These are phyloP conservation scores for Chitala chitala DNA, from an alignment of 2,113 vertebrate genomes.

Conservation along the genomic window DNA sequence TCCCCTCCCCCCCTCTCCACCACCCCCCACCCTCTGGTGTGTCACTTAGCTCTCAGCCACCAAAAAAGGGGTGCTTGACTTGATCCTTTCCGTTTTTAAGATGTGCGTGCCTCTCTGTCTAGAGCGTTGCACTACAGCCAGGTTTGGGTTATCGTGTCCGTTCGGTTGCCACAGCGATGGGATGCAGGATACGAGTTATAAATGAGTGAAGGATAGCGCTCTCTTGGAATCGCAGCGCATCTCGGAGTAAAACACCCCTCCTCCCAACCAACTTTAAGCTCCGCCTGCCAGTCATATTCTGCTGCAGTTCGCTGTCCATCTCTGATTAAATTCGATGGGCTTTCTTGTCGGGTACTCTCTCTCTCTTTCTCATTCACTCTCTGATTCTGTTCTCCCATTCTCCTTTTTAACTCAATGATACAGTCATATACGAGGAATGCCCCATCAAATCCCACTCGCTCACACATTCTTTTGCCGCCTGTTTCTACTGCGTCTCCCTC, in stretches of 20 bases:
- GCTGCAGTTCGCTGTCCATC: conserved; percentile 26
- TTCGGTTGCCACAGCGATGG: conserved; percentile 42
- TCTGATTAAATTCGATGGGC: conserved; percentile 29
- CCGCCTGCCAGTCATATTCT: conserved; percentile 19
- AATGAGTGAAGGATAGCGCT: conserved; percentile 1
- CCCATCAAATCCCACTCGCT: conserved; percentile 14
- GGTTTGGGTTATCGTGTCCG: conserved; percentile 34
- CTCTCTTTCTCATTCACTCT: not conserved
- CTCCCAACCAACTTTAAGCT: not conserved
- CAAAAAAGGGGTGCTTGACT: not conserved
- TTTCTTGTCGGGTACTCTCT: not conserved
- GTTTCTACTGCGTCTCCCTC: not conserved
- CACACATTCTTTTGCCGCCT: not conserved
- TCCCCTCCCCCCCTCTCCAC: not conserved
- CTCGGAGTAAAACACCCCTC: conserved; percentile 11
- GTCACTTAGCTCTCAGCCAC: not conserved
- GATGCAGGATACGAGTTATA: conserved; percentile 11
- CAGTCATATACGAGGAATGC: conserved; percentile 6
- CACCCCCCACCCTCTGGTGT: not conserved
- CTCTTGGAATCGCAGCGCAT: conserved; percentile 25
- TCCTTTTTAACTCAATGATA: conserved; percentile 24
- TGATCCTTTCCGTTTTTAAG: conserved; percentile 22
- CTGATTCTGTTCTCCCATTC: conserved; percentile 6
- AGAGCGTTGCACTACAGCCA: conserved; percentile 20
- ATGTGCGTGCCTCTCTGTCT: conserved; percentile 27